These are phyloP conservation scores for Sinocyclocheilus rhinocerous DNA, from an alignment of 2,113 vertebrate species.

Conservation along the genomic window DNA sequence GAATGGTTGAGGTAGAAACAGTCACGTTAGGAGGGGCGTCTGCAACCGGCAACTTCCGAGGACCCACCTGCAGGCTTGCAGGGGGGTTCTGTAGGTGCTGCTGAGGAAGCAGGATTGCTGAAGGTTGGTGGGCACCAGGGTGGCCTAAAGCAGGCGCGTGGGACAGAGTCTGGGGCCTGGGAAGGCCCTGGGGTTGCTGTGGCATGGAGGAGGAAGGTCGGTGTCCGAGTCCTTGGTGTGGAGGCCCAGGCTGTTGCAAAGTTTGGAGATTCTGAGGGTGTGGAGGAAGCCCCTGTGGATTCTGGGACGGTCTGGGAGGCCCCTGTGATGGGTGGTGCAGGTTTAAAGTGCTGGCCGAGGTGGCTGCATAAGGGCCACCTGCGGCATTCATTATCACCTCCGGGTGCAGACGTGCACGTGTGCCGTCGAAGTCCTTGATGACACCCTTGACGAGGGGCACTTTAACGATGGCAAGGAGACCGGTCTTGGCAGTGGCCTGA, in stretches of 20 bases:
- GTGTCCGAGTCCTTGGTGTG: conserved; percentile 73
- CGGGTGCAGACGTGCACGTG: conserved; percentile 86
- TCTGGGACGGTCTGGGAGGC: conserved; percentile 81
- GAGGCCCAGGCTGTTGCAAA: conserved; percentile 65
- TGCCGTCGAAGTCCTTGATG: conserved; percentile 96
- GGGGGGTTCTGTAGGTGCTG: conserved; percentile 81
- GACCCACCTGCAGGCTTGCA: conserved; percentile 79
- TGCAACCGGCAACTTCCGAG: conserved; percentile 91
- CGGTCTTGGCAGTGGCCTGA: conserved; percentile 89
- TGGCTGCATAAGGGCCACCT: conserved; percentile 80
- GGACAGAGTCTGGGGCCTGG: conserved; percentile 72
- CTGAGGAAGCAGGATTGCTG: conserved; percentile 79
- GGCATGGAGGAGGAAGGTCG: conserved; percentile 64
- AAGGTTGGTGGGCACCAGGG: conserved; percentile 67
- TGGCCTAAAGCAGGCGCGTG: conserved; percentile 70
- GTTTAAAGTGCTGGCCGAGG: conserved; percentile 96
- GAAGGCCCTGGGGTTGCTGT: conserved; percentile 72
- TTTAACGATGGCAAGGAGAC: conserved; percentile 95
- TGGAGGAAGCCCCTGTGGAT: conserved; percentile 68
- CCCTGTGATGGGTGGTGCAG: conserved; percentile 81
- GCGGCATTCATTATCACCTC: conserved; percentile 93
- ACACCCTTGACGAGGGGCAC: conserved; percentile 89
- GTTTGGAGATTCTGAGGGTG: conserved; percentile 77
- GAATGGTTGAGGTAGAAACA: conserved; percentile 99
- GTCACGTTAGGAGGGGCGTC: conserved; percentile 98